Base-by-base conservation (phyloP, 2,888 invertebrate species). In the Cyaniris semiargus region DNA sequence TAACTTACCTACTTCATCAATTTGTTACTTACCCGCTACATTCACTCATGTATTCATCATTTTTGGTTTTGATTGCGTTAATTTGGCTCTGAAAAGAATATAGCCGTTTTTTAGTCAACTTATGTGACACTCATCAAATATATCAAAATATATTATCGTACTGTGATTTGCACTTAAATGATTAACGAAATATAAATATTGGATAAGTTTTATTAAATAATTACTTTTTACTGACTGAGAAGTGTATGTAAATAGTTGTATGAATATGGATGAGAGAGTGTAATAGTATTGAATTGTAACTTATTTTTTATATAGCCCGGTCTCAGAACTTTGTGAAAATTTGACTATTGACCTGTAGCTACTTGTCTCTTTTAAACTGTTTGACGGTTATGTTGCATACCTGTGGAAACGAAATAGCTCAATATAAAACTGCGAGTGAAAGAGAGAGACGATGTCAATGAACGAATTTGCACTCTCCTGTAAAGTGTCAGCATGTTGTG, bases 221-320 rank as follows among this genome's bases (percentile, higher is more conserved):
- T 10, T 58, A n/a, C 58, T 21, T 58, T 58, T 21, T 21, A 21
- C 58, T 58, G 58, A 58, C 58, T 58, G 58, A 58, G 58, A 7
- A 58, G 58, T 21, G 56, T 58, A 56, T 58, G 58, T 58, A 58
- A 58, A 58, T 58, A 58, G 7, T 58, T 21, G 21, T 58, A 58
- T 58, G 8, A 21, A 21, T 21, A 58, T 58, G 21, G n/a, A 58
- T 58, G 58, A 58, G 21, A 58, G n/a, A 58, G 21, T 21, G 3
- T 21, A 8, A 58, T 8, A 3, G 7, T 21, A 21, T 58, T 58
- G 58, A 58, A 8, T 21, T 21, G 58, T 10, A 58, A 58, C 58
- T 10, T 8, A 21, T 21, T 58, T 21, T 58, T 58, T 8, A 3
- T 58, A n/a, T 21, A n/a, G 21, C 8, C 58, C 5, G 58, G 53